phyloP scores from a whole-genome alignment of 2,888 invertebrate genomes.

The Diabrotica balteata region DNA sequence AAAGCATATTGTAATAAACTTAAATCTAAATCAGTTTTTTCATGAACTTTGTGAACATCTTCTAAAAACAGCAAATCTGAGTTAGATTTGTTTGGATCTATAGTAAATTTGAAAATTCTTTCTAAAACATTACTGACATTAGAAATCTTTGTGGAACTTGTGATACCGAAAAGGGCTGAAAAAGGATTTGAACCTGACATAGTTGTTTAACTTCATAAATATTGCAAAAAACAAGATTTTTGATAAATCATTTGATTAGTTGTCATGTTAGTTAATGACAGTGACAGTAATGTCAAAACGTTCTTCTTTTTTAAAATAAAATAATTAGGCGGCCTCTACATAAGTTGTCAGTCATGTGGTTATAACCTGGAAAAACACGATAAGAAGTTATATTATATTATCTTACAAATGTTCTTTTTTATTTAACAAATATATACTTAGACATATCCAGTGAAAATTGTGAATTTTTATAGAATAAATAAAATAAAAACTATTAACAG shows the following conservation, averaged over 20 bases:
- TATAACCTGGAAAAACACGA: too few relatives aligned
- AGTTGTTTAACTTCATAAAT: constrained; percentile 23
- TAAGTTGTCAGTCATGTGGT: too few relatives aligned
- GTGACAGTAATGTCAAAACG: background rate
- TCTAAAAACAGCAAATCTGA: constrained; percentile 70
- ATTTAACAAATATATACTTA: too few relatives aligned
- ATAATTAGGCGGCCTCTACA: too few relatives aligned
- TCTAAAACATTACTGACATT: constrained; percentile 60
- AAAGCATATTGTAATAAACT: constrained; percentile 77
- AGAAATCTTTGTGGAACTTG: constrained; percentile 18
- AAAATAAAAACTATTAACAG: too few relatives aligned
- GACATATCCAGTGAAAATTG: too few relatives aligned
- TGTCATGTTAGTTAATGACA: constrained; percentile 11
- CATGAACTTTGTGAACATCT: constrained; percentile 65
- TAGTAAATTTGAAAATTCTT: constrained; percentile 76
- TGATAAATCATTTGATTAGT: constrained; percentile 19
- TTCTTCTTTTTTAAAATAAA: constrained; percentile 13
- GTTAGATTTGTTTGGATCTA: constrained; percentile 60
- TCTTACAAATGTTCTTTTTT: too few relatives aligned
- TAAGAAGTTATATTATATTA: too few relatives aligned
- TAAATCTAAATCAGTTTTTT: constrained; percentile 65
- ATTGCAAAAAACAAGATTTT: constrained; percentile 21
- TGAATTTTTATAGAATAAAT: too few relatives aligned
- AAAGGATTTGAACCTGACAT: constrained; percentile 50
- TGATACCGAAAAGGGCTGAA: constrained; percentile 45